These are phyloP conservation scores for Cynocephalus volans DNA, from an alignment of 2,113 vertebrate genomes.

Conservation along the genomic window DNA sequence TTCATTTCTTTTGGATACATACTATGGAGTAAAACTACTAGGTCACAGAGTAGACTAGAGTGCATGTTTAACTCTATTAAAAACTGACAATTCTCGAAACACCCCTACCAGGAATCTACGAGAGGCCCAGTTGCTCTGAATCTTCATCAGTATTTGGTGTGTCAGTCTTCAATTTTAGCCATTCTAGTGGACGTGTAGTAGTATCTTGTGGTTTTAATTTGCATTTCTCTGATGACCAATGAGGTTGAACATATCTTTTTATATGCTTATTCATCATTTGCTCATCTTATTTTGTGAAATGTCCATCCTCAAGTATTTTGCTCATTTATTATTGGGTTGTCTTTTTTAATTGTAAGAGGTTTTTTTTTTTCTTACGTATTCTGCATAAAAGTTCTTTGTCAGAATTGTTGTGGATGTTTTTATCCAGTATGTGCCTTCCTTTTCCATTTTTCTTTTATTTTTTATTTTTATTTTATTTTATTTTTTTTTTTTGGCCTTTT, in stretches of 20 bases:
- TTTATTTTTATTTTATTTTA: too few species aligned
- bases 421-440: neutral
- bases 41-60: neutral
- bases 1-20: neutral
- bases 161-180: neutral
- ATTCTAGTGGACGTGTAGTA: neutral
- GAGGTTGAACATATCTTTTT: neutral
- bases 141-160: neutral
- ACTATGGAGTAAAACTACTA: neutral
- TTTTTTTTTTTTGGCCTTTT: neutral
- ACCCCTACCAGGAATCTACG: neutral
- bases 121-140: neutral
- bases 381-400: neutral
- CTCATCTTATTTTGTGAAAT: constrained; percentile 5
- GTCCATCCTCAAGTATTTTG: neutral
- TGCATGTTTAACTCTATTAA: neutral
- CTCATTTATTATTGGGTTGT: neutral
- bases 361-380: neutral
- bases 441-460: neutral
- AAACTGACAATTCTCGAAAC: neutral
- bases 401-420: neutral
- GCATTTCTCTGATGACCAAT: neutral
- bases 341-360: neutral
- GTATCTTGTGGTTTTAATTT: neutral
- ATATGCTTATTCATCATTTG: neutral